Evolutionary conservation across 2,888 invertebrate species (phyloP).

Genomic region (Philonicus albiceps): DNA sequence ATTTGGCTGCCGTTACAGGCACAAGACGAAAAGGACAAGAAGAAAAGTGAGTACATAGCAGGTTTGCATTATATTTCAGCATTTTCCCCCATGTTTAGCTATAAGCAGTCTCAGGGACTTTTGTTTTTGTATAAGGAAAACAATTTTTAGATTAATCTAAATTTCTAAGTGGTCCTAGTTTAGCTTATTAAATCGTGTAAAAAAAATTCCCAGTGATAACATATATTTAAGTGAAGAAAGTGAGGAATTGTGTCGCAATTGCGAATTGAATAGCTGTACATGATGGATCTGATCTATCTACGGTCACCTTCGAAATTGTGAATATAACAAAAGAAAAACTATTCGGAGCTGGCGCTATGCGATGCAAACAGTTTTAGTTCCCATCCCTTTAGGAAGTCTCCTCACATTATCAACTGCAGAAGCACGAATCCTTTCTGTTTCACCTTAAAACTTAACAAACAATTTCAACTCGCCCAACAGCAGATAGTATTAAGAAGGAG

Average conservation of each 20-base stretch:
- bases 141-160: not conserved
- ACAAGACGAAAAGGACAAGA: slow-evolving; percentile 68
- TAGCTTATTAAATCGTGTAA: not conserved
- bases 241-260: not conserved
- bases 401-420: not conserved
- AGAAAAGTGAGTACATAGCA: slow-evolving; percentile 64
- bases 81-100: not conserved
- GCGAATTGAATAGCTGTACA: not conserved
- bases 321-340: not conserved
- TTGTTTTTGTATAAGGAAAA: not conserved
- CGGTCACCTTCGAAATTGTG: not conserved
- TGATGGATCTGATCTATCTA: not conserved
- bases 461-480: slow-evolving; percentile 10
- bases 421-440: not conserved
- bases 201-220: not conserved
- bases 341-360: not conserved
- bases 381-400: not conserved
- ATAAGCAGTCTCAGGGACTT: not conserved
- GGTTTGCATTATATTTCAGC: not conserved
- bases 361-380: not conserved
- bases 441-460: not conserved
- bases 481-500: slow-evolving; percentile 10
- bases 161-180: not conserved
- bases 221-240: slow-evolving; percentile 6
- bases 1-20: slow-evolving; percentile 52